Percentiles rank a stretch among this genome's conserved stretches.
phyloP scores from a whole-genome alignment of 2,888 invertebrate genomes.

The Thymelicus lineola region DNA sequence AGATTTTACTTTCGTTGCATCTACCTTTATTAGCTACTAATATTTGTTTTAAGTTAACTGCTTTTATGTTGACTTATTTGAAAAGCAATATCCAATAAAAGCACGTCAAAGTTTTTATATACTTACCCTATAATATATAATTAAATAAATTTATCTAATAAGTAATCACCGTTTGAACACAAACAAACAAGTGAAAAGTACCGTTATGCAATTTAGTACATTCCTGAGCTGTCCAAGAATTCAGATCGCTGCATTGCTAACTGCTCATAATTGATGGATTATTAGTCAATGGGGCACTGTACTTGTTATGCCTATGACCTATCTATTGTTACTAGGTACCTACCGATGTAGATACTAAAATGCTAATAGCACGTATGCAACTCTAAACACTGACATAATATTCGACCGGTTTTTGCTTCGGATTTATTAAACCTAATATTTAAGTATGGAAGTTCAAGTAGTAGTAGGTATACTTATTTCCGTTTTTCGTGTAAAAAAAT shows the following conservation, averaged over 20 bases:
- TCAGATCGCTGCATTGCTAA: constrained; percentile 15
- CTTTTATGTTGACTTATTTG: neutral
- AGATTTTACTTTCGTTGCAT: neutral
- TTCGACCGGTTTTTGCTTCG: no score
- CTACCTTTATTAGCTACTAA: neutral
- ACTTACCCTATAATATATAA: neutral
- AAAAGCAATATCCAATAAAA: neutral
- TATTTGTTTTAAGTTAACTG: no score
- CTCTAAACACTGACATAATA: no score
- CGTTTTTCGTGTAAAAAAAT: no score
- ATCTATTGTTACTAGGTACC: neutral
- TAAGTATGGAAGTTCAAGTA: no score
- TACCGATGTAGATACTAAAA: neutral
- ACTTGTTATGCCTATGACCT: neutral
- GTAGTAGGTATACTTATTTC: no score
- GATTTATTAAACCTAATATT: no score
- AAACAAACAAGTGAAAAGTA: constrained; percentile 11
- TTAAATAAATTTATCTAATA: neutral
- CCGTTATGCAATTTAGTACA: constrained; percentile 31
- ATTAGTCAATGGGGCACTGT: neutral
- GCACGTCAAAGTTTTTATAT: neutral
- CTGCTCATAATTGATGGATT: constrained; percentile 21
- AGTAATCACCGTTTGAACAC: neutral
- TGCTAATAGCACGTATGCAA: no score
- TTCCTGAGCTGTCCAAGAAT: constrained; percentile 31